phyloP scores from a whole-genome alignment of 2,888 invertebrate genomes.

The Pristionchus entomophagus region DNA sequence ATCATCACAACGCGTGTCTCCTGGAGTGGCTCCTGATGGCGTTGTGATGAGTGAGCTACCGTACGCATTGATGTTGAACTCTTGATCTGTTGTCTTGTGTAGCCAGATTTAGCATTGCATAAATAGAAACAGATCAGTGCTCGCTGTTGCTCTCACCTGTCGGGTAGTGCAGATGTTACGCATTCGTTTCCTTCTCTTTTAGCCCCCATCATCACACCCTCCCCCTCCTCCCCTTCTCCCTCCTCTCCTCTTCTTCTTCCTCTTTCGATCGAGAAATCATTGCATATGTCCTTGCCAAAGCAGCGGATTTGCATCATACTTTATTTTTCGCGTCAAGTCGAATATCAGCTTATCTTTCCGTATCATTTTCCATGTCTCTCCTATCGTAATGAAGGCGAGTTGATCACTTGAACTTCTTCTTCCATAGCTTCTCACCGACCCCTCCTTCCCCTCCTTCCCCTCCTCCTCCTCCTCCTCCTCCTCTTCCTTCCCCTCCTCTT shows the following conservation, averaged over 20 bases:
- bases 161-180: background rate
- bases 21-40: background rate
- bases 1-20: background rate
- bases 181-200: no score
- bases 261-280: background rate
- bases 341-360: no score
- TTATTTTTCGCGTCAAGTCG: background rate
- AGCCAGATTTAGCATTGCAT: no score
- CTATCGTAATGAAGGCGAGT: background rate
- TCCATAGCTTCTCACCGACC: slow-evolving; percentile 4
- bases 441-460: background rate
- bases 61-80: no score
- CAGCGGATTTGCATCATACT: background rate
- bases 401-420: slow-evolving; percentile 25
- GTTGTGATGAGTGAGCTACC: no score
- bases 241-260: background rate
- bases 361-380: background rate
- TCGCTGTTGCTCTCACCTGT: no score
- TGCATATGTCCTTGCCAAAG: background rate
- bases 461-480: background rate
- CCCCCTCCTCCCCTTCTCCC: background rate
- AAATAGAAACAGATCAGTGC: no score
- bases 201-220: background rate
- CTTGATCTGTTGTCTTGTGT: no score
- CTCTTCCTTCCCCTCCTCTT: background rate